Evolutionary conservation across 2,888 invertebrate species (phyloP).

Genomic region (Thereva unica): DNA sequence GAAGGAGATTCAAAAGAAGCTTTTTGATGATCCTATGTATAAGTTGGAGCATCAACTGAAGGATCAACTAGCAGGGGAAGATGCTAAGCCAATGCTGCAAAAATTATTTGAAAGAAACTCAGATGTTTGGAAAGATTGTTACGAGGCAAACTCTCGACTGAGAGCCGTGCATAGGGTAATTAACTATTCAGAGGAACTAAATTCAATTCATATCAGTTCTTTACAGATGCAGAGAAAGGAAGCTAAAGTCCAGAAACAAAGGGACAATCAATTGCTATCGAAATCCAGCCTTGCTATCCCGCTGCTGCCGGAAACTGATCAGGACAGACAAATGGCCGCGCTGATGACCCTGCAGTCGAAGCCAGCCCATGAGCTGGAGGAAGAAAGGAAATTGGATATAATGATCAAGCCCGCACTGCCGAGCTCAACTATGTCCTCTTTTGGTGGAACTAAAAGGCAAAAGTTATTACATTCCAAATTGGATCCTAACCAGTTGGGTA

Average conservation of each 20-base stretch:
- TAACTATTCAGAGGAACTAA: constrained; percentile 41
- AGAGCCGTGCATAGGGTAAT: constrained; percentile 84
- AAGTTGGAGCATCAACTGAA: constrained; percentile 90
- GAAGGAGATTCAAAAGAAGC: constrained; percentile 82
- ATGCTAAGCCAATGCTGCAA: constrained; percentile 73
- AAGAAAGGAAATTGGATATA: constrained; percentile 60
- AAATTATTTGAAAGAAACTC: constrained; percentile 79
- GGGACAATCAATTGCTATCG: constrained; percentile 71
- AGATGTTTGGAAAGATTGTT: constrained; percentile 88
- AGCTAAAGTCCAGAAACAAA: constrained; percentile 67
- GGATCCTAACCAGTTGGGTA: constrained; percentile 52
- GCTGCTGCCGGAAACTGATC: constrained; percentile 77
- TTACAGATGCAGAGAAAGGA: constrained; percentile 74
- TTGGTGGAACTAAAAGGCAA: constrained; percentile 64
- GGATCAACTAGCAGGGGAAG: constrained; percentile 73
- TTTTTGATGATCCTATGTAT: constrained; percentile 98
- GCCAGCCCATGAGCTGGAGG: constrained; percentile 65
- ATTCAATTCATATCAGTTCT: constrained; percentile 31
- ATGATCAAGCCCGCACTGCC: constrained; percentile 64
- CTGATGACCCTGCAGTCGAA: constrained; percentile 71
- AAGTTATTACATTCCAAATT: constrained; percentile 58
- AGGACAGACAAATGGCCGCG: constrained; percentile 79
- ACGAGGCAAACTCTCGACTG: constrained; percentile 83
- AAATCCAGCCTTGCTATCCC: constrained; percentile 78
- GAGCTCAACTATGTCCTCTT: constrained; percentile 60